A percentile compares a stretch with the other conserved stretches of the same genome.
These are phyloP conservation scores for Lacanobia oleracea DNA, from an alignment of 2,888 invertebrate genomes.

Conservation along the genomic window DNA sequence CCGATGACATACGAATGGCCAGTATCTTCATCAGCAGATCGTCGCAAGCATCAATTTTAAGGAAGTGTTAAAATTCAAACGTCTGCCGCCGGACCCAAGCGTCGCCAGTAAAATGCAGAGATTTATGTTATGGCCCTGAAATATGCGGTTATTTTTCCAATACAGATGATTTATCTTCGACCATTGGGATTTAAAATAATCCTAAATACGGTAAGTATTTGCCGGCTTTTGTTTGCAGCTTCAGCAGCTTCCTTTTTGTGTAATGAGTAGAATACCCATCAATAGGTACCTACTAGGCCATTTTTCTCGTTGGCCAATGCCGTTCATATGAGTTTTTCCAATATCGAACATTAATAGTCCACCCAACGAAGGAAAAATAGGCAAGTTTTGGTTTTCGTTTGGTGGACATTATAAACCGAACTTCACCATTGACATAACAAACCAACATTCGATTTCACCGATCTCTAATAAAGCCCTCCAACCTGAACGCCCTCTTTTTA, in stretches of 20 bases:
- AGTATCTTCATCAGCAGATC: not conserved
- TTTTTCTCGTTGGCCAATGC: too few relatives aligned
- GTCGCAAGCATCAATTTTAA: slow-evolving; percentile 6
- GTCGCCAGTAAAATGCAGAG: slow-evolving; percentile 51
- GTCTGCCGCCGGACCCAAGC: slow-evolving; percentile 35
- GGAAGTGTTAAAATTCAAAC: slow-evolving; percentile 56
- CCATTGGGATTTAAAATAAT: not conserved
- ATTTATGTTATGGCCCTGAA: slow-evolving; percentile 46
- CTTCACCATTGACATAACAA: too few relatives aligned
- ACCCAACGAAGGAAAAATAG: too few relatives aligned
- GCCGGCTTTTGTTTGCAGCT: too few relatives aligned
- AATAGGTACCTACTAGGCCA: too few relatives aligned
- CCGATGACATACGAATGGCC: not conserved
- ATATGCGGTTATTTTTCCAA: slow-evolving; percentile 21
- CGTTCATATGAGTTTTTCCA: too few relatives aligned
- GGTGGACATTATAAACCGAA: too few relatives aligned
- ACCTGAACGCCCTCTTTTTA: not conserved
- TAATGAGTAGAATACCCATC: too few relatives aligned
- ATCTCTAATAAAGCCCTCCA: not conserved
- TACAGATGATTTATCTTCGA: not conserved
- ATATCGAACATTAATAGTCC: too few relatives aligned
- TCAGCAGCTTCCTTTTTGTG: too few relatives aligned
- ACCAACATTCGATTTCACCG: not conserved
- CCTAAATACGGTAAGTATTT: not conserved
- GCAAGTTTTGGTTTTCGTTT: too few relatives aligned